Conservation (phyloP, 2,888 invertebrate genomes). For the Schizotus pectinicornis region DNA sequence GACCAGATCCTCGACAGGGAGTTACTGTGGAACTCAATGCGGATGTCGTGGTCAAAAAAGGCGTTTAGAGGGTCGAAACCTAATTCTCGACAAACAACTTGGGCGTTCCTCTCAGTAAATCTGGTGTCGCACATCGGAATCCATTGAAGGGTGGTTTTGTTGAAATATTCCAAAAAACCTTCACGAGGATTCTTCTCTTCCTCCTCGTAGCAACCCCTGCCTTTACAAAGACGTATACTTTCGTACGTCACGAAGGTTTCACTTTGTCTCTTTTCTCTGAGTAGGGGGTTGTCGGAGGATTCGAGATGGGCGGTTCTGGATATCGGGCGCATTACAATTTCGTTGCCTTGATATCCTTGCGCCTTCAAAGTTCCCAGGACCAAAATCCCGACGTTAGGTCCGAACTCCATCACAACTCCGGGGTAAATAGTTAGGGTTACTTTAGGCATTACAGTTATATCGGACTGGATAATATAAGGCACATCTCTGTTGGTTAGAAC, state of each 20-base stretch:
- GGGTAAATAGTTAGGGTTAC: conserved; percentile 84
- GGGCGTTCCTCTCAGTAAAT: conserved; percentile 95
- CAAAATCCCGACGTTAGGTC: conserved; percentile 93
- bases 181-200: conserved; percentile 66
- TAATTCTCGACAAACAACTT: conserved; percentile 93
- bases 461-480: conserved; percentile 83
- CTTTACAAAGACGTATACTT: conserved; percentile 80
- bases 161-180: conserved; percentile 95
- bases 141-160: conserved; percentile 94
- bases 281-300: conserved; percentile 53
- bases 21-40: conserved; percentile 89
- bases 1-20: conserved; percentile 88
- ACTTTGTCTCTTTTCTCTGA: conserved; percentile 60
- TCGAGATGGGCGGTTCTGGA: conserved; percentile 51
- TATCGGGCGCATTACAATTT: conserved; percentile 79
- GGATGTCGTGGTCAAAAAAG: conserved; percentile 82
- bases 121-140: conserved; percentile 94
- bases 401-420: conserved; percentile 91
- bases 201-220: conserved; percentile 68
- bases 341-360: conserved; percentile 75
- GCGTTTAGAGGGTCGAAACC: conserved; percentile 89
- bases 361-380: conserved; percentile 91
- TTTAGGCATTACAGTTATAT: conserved; percentile 97
- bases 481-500: conserved; percentile 67
- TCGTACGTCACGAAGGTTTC: conserved; percentile 65